Conservation (phyloP, 2,888 invertebrate species). For the Bruchidius siliquastri region DNA sequence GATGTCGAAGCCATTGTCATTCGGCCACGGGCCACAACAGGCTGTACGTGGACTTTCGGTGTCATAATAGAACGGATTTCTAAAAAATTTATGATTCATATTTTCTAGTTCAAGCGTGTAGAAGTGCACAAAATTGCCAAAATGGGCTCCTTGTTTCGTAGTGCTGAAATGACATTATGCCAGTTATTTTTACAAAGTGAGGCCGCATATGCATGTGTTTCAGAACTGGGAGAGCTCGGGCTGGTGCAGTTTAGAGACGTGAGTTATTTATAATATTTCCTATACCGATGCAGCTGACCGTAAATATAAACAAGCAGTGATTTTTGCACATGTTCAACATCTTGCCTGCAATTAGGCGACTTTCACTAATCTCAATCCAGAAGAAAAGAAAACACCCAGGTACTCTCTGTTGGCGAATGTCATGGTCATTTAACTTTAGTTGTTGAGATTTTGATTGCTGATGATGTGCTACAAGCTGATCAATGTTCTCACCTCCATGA, state of each 20-base stretch:
- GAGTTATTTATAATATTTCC: slow-evolving; percentile 45
- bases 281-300: neutral
- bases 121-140: slow-evolving; percentile 26
- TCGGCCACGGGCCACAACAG: slow-evolving; percentile 17
- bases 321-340: neutral
- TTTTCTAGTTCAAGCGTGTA: slow-evolving; percentile 14
- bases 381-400: neutral
- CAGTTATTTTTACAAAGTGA: slow-evolving; percentile 98
- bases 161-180: slow-evolving; percentile 98
- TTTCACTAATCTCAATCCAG: neutral
- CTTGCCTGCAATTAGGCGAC: neutral
- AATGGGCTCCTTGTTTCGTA: slow-evolving; percentile 91
- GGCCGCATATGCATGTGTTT: slow-evolving; percentile 96
- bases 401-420: neutral
- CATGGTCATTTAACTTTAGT: neutral
- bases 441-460: no score
- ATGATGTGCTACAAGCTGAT: no score
- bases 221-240: slow-evolving; percentile 95
- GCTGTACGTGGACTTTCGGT: slow-evolving; percentile 12
- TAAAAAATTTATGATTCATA: slow-evolving; percentile 4
- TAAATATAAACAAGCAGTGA: neutral
- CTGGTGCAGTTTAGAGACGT: slow-evolving; percentile 95
- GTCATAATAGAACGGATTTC: slow-evolving; percentile 2
- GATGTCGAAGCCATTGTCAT: slow-evolving; percentile 12
- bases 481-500: no score